These are phyloP conservation scores for Agrilus planipennis DNA, from an alignment of 1,140 invertebrate species.

Conservation along the genomic window DNA sequence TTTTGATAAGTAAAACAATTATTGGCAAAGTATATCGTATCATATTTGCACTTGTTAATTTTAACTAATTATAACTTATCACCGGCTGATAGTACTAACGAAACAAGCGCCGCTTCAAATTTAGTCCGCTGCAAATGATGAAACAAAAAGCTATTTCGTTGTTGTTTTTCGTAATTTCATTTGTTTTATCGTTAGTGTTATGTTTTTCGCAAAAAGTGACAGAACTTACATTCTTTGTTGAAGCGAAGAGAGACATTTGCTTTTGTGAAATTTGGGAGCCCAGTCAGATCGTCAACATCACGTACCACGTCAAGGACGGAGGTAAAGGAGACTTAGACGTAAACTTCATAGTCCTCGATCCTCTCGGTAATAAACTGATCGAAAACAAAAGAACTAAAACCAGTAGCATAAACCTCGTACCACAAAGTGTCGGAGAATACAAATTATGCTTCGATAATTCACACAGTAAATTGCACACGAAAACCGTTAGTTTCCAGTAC, in stretches of 20 bases:
- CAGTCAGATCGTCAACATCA: conserved; percentile 53
- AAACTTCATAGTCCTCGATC: conserved; percentile 54
- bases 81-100: too few relatives aligned
- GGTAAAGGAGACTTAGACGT: conserved; percentile 65
- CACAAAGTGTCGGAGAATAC: conserved; percentile 54
- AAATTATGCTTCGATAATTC: conserved; percentile 75
- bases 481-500: conserved; percentile 73
- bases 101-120: too few relatives aligned
- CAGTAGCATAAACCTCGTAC: conserved; percentile 44
- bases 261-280: conserved; percentile 50
- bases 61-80: too few relatives aligned
- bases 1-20: too few relatives aligned
- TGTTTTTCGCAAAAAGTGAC: too few relatives aligned
- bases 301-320: conserved; percentile 70
- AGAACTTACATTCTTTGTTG: conserved; percentile 59
- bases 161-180: too few relatives aligned
- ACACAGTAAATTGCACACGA: conserved; percentile 63
- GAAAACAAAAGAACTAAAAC: conserved; percentile 62
- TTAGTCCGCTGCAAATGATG: too few relatives aligned
- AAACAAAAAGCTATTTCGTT: too few relatives aligned
- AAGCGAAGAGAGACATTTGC: conserved; percentile 53
- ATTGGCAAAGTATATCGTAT: too few relatives aligned
- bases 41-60: too few relatives aligned
- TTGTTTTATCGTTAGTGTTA: too few relatives aligned
- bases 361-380: conserved; percentile 47